Conservation (phyloP, 2,113 vertebrate genomes). For the Python bivittatus region DNA sequence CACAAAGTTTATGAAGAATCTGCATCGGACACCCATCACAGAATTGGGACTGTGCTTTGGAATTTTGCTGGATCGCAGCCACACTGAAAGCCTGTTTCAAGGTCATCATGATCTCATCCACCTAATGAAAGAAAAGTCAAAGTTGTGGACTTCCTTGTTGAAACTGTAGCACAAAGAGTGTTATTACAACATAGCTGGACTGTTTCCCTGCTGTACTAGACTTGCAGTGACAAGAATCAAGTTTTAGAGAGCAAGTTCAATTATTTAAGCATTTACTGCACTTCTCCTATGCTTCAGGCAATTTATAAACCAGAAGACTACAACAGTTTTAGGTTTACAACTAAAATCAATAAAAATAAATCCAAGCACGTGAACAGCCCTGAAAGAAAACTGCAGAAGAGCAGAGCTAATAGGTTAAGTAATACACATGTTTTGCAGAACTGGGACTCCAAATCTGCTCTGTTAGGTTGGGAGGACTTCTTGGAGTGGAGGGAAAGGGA, state of each 20-base stretch:
- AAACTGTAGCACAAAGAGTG: too few species aligned
- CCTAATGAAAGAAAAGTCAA: constrained; percentile 69
- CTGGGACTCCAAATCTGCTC: too few species aligned
- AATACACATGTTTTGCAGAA: too few species aligned
- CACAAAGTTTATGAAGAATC: constrained; percentile 90
- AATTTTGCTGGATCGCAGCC: constrained; percentile 87
- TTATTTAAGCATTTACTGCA: not conserved
- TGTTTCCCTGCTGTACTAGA: not conserved
- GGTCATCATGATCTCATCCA: constrained; percentile 98
- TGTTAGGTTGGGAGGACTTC: too few species aligned
- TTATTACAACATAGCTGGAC: too few species aligned
- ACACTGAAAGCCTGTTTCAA: constrained; percentile 95
- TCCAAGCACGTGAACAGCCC: not conserved
- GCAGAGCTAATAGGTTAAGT: not conserved
- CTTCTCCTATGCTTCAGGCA: not conserved
- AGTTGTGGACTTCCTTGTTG: too few species aligned
- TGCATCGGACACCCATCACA: constrained; percentile 94
- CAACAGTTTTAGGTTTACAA: too few species aligned
- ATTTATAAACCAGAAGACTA: not conserved
- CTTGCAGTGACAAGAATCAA: not conserved
- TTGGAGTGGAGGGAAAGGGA: not conserved
- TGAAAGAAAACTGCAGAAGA: not conserved
- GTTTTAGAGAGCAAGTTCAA: not conserved
- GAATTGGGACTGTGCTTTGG: constrained; percentile 80
- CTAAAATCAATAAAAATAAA: not conserved